Conservation (phyloP, 2,113 vertebrate genomes). For the Cynocephalus volans region DNA sequence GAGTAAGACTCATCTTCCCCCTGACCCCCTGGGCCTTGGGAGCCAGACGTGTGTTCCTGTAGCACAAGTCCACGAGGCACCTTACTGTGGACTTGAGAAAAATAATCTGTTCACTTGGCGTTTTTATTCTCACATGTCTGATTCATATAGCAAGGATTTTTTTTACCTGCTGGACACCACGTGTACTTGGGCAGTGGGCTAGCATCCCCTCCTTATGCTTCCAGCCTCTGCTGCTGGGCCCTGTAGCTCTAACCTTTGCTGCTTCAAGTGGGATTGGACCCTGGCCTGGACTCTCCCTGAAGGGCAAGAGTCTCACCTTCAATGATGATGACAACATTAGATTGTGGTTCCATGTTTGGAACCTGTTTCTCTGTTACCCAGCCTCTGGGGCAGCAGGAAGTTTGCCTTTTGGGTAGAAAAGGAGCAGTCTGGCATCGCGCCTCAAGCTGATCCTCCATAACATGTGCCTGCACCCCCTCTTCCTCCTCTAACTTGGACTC, state of each 20-base stretch:
- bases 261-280: not conserved
- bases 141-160: not conserved
- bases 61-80: not conserved
- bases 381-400: not conserved
- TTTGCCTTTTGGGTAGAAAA: not conserved
- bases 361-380: not conserved
- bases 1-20: conserved; percentile 90
- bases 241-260: not conserved
- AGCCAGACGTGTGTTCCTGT: not conserved
- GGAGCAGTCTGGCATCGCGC: not conserved
- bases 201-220: not conserved
- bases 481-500: not conserved
- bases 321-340: not conserved
- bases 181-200: accelerated
- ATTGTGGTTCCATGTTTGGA: not conserved
- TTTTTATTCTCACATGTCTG: not conserved
- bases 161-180: not conserved
- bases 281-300: not conserved
- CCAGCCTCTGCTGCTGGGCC: not conserved
- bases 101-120: not conserved
- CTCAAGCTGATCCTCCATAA: not conserved
- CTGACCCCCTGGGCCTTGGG: conserved; percentile 26
- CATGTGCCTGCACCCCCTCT: not conserved
- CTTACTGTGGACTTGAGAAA: not conserved
- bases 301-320: not conserved